Conservation (phyloP, 2,113 vertebrate genomes). For the Larimichthys crocea region DNA sequence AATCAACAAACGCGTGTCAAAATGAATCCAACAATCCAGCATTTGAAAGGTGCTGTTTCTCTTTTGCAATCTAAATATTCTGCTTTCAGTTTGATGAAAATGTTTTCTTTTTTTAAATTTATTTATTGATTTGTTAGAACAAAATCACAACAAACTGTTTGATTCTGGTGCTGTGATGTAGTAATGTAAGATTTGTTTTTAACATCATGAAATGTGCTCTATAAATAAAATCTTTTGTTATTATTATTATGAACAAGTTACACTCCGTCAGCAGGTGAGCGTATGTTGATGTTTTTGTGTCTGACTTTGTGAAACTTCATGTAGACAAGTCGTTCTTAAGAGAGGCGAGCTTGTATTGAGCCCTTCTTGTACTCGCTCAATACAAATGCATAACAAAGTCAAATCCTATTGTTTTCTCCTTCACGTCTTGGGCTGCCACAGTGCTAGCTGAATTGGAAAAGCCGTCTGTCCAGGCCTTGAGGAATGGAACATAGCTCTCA, state of each 20-base stretch:
- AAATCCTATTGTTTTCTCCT: background rate
- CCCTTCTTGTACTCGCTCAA: background rate
- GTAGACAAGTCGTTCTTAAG: background rate
- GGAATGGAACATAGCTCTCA: conserved; percentile 43
- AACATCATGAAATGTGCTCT: too few species aligned
- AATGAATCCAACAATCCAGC: too few species aligned
- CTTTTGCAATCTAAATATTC: too few species aligned
- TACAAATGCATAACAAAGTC: conserved; percentile 35
- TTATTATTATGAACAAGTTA: too few species aligned
- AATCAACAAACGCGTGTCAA: too few species aligned
- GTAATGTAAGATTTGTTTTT: too few species aligned
- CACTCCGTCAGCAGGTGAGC: background rate
- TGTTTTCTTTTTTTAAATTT: too few species aligned
- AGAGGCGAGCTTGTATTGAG: background rate
- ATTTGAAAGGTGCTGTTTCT: too few species aligned
- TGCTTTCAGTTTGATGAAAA: too few species aligned
- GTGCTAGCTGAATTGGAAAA: conserved; percentile 33
- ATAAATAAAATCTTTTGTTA: too few species aligned
- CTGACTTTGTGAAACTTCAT: background rate
- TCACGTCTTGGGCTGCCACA: conserved; percentile 33
- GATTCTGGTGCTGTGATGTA: too few species aligned
- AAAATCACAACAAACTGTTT: background rate
- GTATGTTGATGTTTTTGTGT: background rate
- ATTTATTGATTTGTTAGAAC: too few species aligned
- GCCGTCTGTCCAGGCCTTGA: conserved; percentile 53